Evolutionary conservation across 2,888 invertebrate species (phyloP).

Genomic region (Yponomeuta plumbellus): DNA sequence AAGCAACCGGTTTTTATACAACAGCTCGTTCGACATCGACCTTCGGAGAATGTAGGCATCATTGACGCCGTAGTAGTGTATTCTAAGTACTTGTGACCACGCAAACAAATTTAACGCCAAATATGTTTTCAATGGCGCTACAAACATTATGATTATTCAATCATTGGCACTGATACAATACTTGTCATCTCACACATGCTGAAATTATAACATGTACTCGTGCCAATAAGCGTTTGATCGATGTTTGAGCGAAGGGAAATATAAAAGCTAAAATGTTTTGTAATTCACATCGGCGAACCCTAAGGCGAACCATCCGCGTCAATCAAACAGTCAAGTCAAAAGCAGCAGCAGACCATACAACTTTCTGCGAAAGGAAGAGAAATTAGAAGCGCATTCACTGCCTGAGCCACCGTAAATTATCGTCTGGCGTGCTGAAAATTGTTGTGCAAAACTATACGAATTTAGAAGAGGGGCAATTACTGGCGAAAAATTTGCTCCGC

Average conservation of each 20-base stretch:
- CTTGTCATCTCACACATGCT: conserved; percentile 51
- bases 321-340: conserved; percentile 42
- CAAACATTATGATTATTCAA: conserved; percentile 50
- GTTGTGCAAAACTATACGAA: conserved; percentile 46
- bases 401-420: conserved; percentile 63
- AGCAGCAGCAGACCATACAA: conserved; percentile 46
- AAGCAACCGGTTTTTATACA: too few relatives aligned
- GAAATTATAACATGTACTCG: conserved; percentile 59
- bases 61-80: too few relatives aligned
- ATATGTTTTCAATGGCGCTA: conserved; percentile 16
- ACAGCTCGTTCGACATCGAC: too few relatives aligned
- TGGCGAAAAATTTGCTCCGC: conserved; percentile 49
- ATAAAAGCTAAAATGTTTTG: conserved; percentile 25
- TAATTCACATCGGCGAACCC: too few relatives aligned
- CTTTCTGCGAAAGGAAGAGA: conserved; percentile 56
- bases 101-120: not conserved
- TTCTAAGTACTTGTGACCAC: not conserved
- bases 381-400: conserved; percentile 49
- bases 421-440: conserved; percentile 67
- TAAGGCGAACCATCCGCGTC: conserved; percentile 36
- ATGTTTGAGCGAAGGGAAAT: conserved; percentile 44
- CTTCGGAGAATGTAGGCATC: too few relatives aligned
- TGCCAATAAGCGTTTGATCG: conserved; percentile 65
- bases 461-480: conserved; percentile 59
- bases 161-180: conserved; percentile 54